Evolutionary conservation across 2,113 vertebrate genomes (phyloP).

Genomic region (Ciconia maguari): DNA sequence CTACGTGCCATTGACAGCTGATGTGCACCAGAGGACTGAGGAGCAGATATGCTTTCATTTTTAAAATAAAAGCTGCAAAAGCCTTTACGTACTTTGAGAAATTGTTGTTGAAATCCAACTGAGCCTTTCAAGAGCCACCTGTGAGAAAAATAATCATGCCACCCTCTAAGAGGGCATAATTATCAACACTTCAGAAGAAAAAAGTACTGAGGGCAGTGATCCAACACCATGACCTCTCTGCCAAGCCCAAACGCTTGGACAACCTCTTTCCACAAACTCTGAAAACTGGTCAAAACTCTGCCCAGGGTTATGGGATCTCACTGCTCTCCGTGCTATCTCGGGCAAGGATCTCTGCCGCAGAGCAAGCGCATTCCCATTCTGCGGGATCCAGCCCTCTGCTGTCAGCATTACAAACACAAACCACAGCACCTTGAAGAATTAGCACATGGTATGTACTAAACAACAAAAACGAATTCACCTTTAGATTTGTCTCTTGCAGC

Average conservation of each 20-base stretch:
- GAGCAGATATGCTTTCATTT: accelerated
- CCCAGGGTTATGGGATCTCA: background rate
- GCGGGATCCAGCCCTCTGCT: background rate
- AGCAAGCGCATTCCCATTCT: background rate
- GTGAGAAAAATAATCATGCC: background rate
- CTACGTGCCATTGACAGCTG: accelerated
- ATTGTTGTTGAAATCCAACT: background rate
- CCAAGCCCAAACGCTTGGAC: background rate
- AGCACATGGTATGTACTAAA: background rate
- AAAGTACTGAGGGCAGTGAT: background rate
- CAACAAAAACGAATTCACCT: background rate
- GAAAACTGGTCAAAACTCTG: background rate
- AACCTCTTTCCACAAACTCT: background rate
- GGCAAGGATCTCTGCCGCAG: background rate
- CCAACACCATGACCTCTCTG: background rate
- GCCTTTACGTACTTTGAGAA: background rate
- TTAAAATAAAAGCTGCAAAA: background rate
- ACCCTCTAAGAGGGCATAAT: background rate
- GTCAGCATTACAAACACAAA: background rate
- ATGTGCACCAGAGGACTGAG: background rate
- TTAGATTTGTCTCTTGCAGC: too few species aligned
- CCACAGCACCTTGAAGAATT: background rate
- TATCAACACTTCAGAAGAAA: background rate
- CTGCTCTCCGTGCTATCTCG: background rate
- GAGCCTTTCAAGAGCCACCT: background rate